Conservation (phyloP, 1,140 invertebrate species). For the Tetramorium alpestre region DNA sequence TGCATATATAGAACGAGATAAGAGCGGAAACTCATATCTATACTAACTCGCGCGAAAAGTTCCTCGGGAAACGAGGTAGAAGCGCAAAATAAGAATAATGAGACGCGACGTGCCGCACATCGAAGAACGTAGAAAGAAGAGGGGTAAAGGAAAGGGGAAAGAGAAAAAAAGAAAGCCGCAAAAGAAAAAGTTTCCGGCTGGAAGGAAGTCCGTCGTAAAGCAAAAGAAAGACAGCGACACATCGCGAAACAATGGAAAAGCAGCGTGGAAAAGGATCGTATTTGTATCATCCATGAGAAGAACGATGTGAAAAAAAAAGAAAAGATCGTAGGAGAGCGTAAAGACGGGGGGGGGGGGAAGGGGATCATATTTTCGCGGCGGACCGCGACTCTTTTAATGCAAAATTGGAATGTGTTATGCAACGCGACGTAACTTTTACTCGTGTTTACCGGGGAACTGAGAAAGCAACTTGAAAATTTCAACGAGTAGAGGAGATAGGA, state of each 20-base stretch:
- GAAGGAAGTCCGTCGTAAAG: conserved; percentile 60
- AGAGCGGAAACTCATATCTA: conserved; percentile 49
- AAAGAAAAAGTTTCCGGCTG: conserved; percentile 44
- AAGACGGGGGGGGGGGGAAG: not conserved
- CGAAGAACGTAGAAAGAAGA: not conserved
- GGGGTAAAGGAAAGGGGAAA: not conserved
- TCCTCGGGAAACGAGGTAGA: conserved; percentile 42
- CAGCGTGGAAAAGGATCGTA: conserved; percentile 27
- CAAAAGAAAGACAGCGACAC: not conserved
- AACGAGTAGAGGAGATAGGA: conserved; percentile 10
- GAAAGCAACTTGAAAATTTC: conserved; percentile 27
- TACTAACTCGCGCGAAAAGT: conserved; percentile 50
- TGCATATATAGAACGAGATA: conserved; percentile 52
- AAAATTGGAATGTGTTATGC: conserved; percentile 33
- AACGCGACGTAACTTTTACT: not conserved
- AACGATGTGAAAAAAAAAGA: not conserved
- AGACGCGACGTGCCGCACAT: conserved; percentile 47
- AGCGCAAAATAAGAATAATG: conserved; percentile 57
- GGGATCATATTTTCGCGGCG: conserved; percentile 59
- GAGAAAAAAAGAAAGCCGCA: conserved; percentile 17
- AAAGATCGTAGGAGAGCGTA: not conserved
- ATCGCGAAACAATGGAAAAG: conserved; percentile 15
- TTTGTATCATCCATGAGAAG: conserved; percentile 35
- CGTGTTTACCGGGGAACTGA: not conserved
- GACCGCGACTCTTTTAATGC: conserved; percentile 31